phyloP scores from a whole-genome alignment of 2,888 invertebrate species.

The Temnothorax ravouxi region DNA sequence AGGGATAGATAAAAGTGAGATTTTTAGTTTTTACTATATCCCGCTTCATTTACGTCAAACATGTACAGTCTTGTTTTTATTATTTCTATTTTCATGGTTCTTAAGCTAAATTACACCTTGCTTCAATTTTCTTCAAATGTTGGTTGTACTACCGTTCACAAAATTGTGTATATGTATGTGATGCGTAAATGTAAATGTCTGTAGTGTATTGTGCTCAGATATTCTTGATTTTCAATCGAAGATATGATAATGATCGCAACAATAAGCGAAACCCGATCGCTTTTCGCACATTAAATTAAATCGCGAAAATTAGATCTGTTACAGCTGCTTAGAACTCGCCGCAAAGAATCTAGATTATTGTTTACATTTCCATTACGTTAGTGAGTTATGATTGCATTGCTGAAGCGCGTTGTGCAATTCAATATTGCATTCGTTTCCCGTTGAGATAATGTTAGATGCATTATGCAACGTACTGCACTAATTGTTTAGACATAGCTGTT shows the following conservation, averaged over 20 bases:
- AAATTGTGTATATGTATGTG: neutral
- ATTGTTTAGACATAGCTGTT: slow-evolving; percentile 44
- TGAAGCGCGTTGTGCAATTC: neutral
- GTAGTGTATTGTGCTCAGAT: neutral
- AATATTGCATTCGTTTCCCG: slow-evolving; percentile 23
- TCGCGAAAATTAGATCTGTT: neutral
- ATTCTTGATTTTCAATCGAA: neutral
- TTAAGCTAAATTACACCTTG: neutral
- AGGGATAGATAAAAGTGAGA: neutral
- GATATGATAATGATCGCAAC: neutral
- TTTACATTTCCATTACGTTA: slow-evolving; percentile 14
- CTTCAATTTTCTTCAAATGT: neutral
- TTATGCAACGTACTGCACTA: slow-evolving; percentile 3
- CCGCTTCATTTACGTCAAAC: neutral
- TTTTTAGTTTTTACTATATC: neutral
- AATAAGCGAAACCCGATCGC: neutral
- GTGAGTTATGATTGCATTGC: neutral
- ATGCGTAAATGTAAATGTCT: neutral
- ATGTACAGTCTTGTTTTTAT: neutral
- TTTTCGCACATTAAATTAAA: neutral
- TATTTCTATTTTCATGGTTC: neutral
- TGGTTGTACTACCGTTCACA: neutral
- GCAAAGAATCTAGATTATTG: neutral
- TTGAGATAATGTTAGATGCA: neutral
- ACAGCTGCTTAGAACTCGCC: neutral